phyloP scores from a whole-genome alignment of 2,797 vertebrate species.

The Enteromius fasciolatus region DNA sequence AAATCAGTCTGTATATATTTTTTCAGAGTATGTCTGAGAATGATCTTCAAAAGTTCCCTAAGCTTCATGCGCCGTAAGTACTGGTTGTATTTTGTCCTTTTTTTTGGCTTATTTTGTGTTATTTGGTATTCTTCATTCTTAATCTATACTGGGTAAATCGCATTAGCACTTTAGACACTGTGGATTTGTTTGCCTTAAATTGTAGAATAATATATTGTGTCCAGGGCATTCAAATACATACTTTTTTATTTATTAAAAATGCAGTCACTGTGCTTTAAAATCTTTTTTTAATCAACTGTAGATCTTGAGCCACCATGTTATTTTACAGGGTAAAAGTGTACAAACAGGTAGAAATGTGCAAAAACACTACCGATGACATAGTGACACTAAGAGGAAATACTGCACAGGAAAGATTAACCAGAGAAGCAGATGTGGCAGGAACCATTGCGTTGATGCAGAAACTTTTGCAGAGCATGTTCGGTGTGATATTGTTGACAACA shows the following conservation, averaged over 20 bases:
- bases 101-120: neutral
- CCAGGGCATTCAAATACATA: neutral
- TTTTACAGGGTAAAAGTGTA: neutral
- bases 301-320: neutral
- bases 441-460: slow-evolving; percentile 40
- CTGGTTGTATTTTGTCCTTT: neutral
- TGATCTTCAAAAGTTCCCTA: slow-evolving; percentile 93
- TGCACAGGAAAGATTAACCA: slow-evolving; percentile 57
- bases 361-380: neutral
- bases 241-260: neutral
- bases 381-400: slow-evolving; percentile 51
- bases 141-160: neutral
- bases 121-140: neutral
- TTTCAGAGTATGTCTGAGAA: slow-evolving; percentile 90
- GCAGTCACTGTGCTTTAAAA: neutral
- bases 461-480: slow-evolving; percentile 1
- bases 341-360: slow-evolving; percentile 4
- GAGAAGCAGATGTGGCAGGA: slow-evolving; percentile 56
- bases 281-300: neutral
- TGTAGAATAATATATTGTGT: neutral
- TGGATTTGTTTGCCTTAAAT: neutral
- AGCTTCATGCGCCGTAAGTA: slow-evolving; percentile 90
- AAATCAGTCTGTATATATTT: neutral
- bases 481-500: slow-evolving; percentile 19
- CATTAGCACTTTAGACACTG: neutral